phyloP scores from a whole-genome alignment of 2,113 vertebrate genomes.

The Bombycilla garrulus region DNA sequence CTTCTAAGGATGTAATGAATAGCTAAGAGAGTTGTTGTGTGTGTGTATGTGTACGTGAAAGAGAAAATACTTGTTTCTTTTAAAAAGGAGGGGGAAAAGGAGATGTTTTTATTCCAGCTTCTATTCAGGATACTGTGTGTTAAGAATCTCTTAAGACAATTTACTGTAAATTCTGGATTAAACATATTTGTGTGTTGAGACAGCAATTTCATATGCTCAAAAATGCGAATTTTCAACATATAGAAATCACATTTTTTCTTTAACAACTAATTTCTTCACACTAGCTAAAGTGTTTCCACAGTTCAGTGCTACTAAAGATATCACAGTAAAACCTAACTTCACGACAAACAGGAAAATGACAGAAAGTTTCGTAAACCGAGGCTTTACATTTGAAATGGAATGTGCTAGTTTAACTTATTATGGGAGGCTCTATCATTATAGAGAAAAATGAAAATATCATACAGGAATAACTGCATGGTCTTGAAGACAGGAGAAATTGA shows the following conservation, averaged over 20 bases:
- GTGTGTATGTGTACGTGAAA: background rate
- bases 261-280: background rate
- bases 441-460: background rate
- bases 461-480: background rate
- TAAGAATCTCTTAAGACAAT: background rate
- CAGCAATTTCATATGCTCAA: background rate
- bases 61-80: constrained; percentile 19
- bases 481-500: background rate
- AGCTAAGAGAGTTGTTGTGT: background rate
- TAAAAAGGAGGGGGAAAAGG: background rate
- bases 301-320: background rate
- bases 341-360: constrained; percentile 22
- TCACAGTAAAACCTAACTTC: constrained; percentile 23
- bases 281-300: background rate
- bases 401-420: background rate
- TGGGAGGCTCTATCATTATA: background rate
- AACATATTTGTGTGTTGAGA: background rate
- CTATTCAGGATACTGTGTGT: background rate
- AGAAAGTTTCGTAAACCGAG: constrained; percentile 16
- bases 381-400: background rate
- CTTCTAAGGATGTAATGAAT: constrained; percentile 39
- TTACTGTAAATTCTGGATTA: background rate
- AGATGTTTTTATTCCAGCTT: fast-evolving
- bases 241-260: background rate
- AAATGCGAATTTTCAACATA: background rate